Percentiles rank a stretch among this genome's conserved stretches.
Conservation (phyloP, 1,140 invertebrate genomes). For the Ostrea denselamellosa region DNA sequence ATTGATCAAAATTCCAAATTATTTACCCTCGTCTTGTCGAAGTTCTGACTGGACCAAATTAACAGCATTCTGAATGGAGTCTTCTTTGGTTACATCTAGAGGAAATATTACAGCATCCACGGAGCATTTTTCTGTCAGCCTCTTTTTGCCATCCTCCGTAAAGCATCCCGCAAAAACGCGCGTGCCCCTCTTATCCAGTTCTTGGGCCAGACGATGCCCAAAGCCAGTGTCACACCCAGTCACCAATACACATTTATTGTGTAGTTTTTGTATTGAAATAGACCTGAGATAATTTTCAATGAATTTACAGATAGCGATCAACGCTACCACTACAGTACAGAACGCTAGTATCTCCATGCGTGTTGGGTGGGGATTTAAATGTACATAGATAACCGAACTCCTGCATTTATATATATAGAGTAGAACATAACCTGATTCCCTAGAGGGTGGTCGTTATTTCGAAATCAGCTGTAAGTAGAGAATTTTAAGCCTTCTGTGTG, state of each 20-base stretch:
- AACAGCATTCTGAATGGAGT: conserved; percentile 48
- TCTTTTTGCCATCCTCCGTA: conserved; percentile 52
- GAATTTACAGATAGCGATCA: not conserved
- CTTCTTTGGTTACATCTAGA: conserved; percentile 56
- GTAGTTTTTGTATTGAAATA: not conserved
- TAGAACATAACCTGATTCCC: not conserved
- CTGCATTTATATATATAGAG: not conserved
- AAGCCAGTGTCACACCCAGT: conserved; percentile 80
- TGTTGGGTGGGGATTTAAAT: not conserved
- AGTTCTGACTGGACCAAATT: conserved; percentile 44
- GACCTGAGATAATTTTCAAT: conserved; percentile 3
- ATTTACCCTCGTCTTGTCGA: conserved; percentile 33
- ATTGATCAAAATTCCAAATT: too few species aligned
- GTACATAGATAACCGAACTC: not conserved
- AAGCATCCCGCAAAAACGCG: conserved; percentile 79
- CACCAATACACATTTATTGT: conserved; percentile 71
- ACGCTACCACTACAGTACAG: not conserved
- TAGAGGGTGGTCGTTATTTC: not conserved
- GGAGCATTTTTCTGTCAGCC: conserved; percentile 40
- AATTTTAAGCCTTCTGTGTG: too few species aligned
- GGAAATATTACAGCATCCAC: conserved; percentile 35
- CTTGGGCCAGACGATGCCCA: conserved; percentile 75
- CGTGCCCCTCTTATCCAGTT: conserved; percentile 75
- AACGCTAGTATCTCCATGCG: not conserved
- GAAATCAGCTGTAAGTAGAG: not conserved